A percentile compares a stretch with the other conserved stretches of the same genome.
Evolutionary conservation across 2,888 invertebrate genomes (phyloP).

Genomic region (Tiliacea aurago): DNA sequence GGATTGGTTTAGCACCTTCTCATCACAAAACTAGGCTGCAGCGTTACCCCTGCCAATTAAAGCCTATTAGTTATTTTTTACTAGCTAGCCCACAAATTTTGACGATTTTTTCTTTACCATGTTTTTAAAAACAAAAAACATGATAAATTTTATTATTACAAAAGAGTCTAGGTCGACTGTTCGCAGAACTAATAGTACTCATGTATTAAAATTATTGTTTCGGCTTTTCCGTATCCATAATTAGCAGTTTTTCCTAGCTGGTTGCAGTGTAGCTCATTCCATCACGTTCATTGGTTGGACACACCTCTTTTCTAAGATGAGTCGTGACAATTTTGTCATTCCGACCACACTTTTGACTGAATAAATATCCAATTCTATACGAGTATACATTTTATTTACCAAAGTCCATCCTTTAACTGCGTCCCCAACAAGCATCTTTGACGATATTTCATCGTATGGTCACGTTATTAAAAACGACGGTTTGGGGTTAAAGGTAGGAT

Average conservation of each 20-base stretch:
- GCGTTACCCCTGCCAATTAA: no score
- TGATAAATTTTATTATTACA: no score
- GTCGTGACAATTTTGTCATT: neutral
- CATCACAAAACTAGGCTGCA: no score
- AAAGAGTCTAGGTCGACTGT: no score
- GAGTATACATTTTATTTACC: neutral
- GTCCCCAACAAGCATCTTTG: constrained; percentile 9
- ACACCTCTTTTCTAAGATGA: neutral
- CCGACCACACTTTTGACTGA: neutral
- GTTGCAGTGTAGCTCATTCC: neutral
- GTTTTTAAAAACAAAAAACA: no score
- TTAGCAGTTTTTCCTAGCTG: neutral
- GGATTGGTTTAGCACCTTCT: no score
- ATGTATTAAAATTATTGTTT: neutral
- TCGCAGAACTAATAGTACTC: no score
- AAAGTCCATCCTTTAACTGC: neutral
- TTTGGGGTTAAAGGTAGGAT: constrained; percentile 50
- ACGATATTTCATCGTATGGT: constrained; percentile 39
- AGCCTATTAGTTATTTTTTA: no score
- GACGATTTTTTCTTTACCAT: no score
- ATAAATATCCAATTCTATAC: neutral
- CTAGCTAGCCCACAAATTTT: no score
- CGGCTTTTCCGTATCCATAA: neutral
- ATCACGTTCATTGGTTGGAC: neutral
- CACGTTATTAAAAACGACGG: constrained; percentile 37